Evolutionary conservation across 1,140 invertebrate genomes (phyloP), one percentile per base, ranked within the genome.

Genomic region (Nasonia longicornis): DNA sequence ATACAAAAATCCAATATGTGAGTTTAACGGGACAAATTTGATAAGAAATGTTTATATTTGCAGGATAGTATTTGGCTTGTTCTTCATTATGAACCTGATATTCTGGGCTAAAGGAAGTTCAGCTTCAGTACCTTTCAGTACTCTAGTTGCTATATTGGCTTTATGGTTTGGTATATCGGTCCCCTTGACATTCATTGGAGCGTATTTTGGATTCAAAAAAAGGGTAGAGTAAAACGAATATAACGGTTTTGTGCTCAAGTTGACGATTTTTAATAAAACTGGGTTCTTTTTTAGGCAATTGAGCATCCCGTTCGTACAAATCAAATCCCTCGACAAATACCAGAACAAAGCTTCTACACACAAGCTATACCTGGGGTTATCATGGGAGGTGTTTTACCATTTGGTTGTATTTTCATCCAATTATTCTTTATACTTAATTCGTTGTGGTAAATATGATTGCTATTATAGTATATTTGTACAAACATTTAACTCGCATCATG

Each of bases 401-500:
- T 99, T 91, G 98, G 98, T 64, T 99, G 98, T 89, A 99, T 99
- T 89, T 99, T 99, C 89, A 99, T 99, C 85, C 98, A 99, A 89
- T 93, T 99, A 20, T 99, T 99, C 93, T 99, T 99, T 89, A 99
- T 99, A 83, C 93, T 99, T 20, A 99, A 99, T 91, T 99, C 98
- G 42, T 95, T 99, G 71, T 99, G 98, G 98, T 98, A 86, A 66
- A n/a, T 80, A 64, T 70, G 1, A 45, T 66, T 42, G 66, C 52
- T 22, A 69, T 42, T 72, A 14, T 72, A 12, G 58, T 66, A 80
- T 67, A 78, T 31, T n/a, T 14, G 38, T 29, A 64, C 6, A 52
- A 7, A 63, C 67, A 77, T 45, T 31, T 12, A 14, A 12, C 14
- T 78, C 0, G 16, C 8, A 29, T 67, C 6, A 29, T 31, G 42